These are phyloP conservation scores for Megaceryle alcyon DNA, from an alignment of 2,797 vertebrate genomes.

Conservation along the genomic window DNA sequence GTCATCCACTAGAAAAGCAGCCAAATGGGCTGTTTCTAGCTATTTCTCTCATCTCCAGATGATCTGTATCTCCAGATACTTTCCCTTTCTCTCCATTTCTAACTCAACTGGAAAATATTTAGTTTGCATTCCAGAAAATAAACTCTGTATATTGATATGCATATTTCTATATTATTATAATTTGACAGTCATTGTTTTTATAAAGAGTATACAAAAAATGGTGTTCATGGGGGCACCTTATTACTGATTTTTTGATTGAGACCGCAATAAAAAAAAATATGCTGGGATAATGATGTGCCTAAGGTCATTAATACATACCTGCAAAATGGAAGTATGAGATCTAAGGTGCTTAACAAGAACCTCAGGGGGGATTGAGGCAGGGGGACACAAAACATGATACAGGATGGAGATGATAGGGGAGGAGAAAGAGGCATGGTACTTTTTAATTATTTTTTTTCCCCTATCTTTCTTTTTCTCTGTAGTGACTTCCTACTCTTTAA, in stretches of 20 bases:
- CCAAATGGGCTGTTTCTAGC: background rate
- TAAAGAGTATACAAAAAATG: background rate
- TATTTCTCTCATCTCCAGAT: background rate
- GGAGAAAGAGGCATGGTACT: background rate
- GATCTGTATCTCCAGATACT: background rate
- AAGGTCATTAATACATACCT: background rate
- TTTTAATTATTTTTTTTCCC: background rate
- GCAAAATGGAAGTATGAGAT: background rate
- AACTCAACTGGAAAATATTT: background rate
- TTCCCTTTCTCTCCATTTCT: background rate
- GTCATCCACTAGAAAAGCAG: background rate
- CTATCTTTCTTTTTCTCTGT: background rate
- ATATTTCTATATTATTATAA: background rate
- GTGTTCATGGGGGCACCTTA: background rate
- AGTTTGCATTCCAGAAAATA: background rate
- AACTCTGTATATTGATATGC: rapidly evolving
- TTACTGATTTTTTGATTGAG: background rate
- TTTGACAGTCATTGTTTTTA: background rate
- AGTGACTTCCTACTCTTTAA: background rate
- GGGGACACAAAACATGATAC: no score
- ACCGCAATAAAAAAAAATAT: background rate
- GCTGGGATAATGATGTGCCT: background rate
- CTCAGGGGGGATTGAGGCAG: rapidly evolving
- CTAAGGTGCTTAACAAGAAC: background rate
- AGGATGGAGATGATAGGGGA: rapidly evolving